Conservation (phyloP, 2,113 vertebrate species). For the Vulpes ferrilata region DNA sequence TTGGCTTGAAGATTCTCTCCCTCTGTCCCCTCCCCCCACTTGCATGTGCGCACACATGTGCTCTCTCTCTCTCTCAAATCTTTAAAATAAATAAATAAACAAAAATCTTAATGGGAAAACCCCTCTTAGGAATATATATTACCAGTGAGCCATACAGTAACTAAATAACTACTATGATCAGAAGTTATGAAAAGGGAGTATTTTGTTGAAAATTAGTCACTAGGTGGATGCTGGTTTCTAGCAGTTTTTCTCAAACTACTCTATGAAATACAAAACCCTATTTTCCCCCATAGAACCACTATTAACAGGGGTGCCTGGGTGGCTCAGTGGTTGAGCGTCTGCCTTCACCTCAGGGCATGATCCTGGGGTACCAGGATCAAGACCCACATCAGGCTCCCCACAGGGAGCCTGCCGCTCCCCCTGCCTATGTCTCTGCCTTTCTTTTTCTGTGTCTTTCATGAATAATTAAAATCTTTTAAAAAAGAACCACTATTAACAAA, state of each 20-base stretch:
- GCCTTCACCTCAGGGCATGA: too few species aligned
- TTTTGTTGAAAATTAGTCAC: slow-evolving; percentile 53
- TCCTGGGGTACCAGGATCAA: too few species aligned
- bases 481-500: slow-evolving; percentile 2
- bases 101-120: neutral
- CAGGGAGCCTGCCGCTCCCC: too few species aligned
- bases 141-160: neutral
- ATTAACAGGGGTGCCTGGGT: neutral
- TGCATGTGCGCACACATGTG: too few species aligned
- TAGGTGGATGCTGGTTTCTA: neutral
- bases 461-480: too few species aligned
- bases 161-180: slow-evolving; percentile 47
- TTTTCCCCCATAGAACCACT: neutral
- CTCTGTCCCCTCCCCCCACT: neutral
- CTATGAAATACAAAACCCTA: slow-evolving; percentile 39
- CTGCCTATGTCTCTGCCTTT: too few species aligned
- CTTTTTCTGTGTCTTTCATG: too few species aligned
- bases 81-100: neutral
- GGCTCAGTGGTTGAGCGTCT: too few species aligned
- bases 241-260: slow-evolving; percentile 21
- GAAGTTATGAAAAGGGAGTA: neutral
- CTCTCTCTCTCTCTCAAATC: neutral
- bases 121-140: neutral
- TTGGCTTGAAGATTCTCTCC: neutral
- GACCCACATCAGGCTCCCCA: too few species aligned